A percentile compares a stretch with the other conserved stretches of the same genome.
Conservation (phyloP, 2,888 invertebrate genomes). For the Caenorhabditis angaria region DNA sequence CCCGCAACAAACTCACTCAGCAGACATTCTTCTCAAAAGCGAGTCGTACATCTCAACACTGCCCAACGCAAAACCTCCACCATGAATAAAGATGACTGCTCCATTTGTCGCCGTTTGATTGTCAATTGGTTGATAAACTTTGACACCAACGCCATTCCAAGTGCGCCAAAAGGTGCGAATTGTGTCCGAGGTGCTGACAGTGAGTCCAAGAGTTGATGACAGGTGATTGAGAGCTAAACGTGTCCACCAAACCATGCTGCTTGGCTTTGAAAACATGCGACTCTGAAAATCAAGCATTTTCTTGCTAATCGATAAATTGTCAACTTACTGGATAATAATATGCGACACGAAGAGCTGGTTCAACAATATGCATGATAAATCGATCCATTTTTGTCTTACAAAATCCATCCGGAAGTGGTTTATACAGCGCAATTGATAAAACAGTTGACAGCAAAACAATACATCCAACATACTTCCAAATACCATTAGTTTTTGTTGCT, state of each 20-base stretch:
- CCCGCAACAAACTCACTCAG: slow-evolving; percentile 22
- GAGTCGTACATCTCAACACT: slow-evolving; percentile 60
- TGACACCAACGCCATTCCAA: slow-evolving; percentile 41
- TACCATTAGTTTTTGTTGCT: slow-evolving; percentile 1
- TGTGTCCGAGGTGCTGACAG: slow-evolving; percentile 12
- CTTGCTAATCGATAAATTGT: neutral
- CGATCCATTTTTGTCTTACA: slow-evolving; percentile 48
- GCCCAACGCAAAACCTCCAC: slow-evolving; percentile 66
- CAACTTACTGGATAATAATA: slow-evolving; percentile 60
- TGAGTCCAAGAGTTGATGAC: slow-evolving; percentile 26
- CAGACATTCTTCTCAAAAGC: slow-evolving; percentile 55
- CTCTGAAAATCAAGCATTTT: slow-evolving; percentile 37
- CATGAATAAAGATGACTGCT: slow-evolving; percentile 66
- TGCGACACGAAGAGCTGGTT: slow-evolving; percentile 53
- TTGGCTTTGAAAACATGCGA: slow-evolving; percentile 44
- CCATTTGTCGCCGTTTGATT: slow-evolving; percentile 49
- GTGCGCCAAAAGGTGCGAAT: slow-evolving; percentile 12
- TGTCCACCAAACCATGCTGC: slow-evolving; percentile 54
- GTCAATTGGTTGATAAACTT: slow-evolving; percentile 52
- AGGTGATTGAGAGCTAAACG: slow-evolving; percentile 47
- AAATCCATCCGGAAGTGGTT: slow-evolving; percentile 55
- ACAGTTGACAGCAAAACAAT: slow-evolving; percentile 8
- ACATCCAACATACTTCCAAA: slow-evolving; percentile 12
- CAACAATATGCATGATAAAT: slow-evolving; percentile 54
- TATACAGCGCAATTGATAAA: slow-evolving; percentile 37